These are phyloP conservation scores for Itoplectis maculator DNA, from an alignment of 2,888 invertebrate genomes.

Conservation along the genomic window DNA sequence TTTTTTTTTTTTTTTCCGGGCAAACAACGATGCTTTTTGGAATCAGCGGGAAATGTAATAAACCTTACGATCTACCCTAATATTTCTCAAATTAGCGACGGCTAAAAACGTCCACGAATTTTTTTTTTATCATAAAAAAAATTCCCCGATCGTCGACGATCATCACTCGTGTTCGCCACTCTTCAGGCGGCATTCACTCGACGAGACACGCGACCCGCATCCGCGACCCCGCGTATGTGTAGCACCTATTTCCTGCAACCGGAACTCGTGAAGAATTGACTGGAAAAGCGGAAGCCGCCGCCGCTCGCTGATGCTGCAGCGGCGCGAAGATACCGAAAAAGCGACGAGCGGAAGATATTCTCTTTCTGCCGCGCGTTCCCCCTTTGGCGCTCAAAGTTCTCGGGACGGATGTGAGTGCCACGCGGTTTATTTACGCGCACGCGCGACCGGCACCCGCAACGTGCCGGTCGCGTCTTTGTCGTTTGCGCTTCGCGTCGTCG, in stretches of 20 bases:
- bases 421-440: conserved; percentile 49
- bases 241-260: neutral
- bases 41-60: too few species aligned
- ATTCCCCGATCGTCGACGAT: too few species aligned
- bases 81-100: too few species aligned
- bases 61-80: too few species aligned
- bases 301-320: neutral
- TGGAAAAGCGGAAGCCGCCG: neutral
- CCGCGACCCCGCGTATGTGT: neutral
- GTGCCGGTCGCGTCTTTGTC: conserved; percentile 34
- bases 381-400: conserved; percentile 6
- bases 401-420: conserved; percentile 39
- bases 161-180: too few species aligned
- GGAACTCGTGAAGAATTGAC: neutral
- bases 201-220: neutral
- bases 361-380: conserved; percentile 20
- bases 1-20: too few species aligned
- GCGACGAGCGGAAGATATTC: conserved; percentile 17
- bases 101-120: too few species aligned
- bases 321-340: neutral
- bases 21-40: too few species aligned
- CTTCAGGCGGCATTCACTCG: too few species aligned
- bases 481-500: conserved; percentile 13
- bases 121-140: too few species aligned
- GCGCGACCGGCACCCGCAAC: conserved; percentile 3